These are phyloP conservation scores for Acleris holmiana DNA, from an alignment of 2,888 invertebrate genomes.

Conservation along the genomic window DNA sequence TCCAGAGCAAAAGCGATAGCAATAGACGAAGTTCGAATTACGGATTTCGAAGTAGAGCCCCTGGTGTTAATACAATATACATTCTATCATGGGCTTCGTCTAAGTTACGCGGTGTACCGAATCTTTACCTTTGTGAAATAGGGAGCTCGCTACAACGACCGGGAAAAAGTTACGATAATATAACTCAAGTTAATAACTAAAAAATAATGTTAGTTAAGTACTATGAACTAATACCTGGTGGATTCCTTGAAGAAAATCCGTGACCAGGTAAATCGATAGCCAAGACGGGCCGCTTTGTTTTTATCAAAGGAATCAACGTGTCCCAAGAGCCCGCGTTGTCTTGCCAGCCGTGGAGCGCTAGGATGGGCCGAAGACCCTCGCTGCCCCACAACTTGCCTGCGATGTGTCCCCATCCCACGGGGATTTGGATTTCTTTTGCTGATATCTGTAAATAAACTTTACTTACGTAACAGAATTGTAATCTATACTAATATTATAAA, in stretches of 20 bases:
- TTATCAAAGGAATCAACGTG: slow-evolving; percentile 86
- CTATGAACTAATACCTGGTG: slow-evolving; percentile 75
- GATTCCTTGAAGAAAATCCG: slow-evolving; percentile 88
- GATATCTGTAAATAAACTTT: not conserved
- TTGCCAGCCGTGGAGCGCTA: slow-evolving; percentile 72
- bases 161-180: no score
- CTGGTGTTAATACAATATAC: no score
- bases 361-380: not conserved
- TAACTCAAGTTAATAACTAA: no score
- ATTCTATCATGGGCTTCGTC: no score
- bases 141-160: no score
- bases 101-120: no score
- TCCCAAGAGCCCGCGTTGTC: slow-evolving; percentile 93
- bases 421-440: not conserved
- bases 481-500: no score
- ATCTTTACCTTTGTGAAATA: no score
- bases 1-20: no score
- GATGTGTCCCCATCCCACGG: not conserved
- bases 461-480: no score
- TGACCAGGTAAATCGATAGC: slow-evolving; percentile 89
- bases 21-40: no score
- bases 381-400: not conserved
- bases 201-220: not conserved
- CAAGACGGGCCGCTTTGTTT: slow-evolving; percentile 69
- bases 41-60: no score